phyloP scores from a whole-genome alignment of 1,140 invertebrate genomes.

The Amyelois transitella region DNA sequence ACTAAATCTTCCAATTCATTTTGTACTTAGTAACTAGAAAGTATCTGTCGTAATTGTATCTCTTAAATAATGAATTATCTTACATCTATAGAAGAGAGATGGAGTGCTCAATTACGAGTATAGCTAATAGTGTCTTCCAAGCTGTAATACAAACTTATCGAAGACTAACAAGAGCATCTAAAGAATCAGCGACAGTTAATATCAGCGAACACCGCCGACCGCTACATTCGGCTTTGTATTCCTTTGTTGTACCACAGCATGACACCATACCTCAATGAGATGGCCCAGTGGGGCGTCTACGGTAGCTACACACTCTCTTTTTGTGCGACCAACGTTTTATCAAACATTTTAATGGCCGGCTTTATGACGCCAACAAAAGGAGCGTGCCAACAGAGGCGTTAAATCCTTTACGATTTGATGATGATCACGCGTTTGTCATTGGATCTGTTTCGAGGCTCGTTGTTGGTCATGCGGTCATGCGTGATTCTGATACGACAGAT shows the following conservation, averaged over 20 bases:
- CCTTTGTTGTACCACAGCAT: slow-evolving; percentile 55
- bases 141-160: background rate
- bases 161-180: slow-evolving; percentile 18
- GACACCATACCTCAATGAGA: slow-evolving; percentile 53
- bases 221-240: slow-evolving; percentile 40
- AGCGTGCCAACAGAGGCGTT: slow-evolving; percentile 72
- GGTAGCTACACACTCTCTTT: slow-evolving; percentile 63
- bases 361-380: slow-evolving; percentile 68
- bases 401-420: slow-evolving; percentile 73
- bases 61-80: no score
- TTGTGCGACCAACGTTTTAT: slow-evolving; percentile 67
- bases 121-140: no score
- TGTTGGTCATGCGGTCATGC: slow-evolving; percentile 49
- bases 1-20: no score
- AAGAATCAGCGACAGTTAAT: slow-evolving; percentile 19
- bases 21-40: no score
- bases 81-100: no score
- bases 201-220: slow-evolving; percentile 31
- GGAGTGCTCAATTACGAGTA: no score
- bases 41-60: no score
- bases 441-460: slow-evolving; percentile 38
- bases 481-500: slow-evolving; percentile 16
- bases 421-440: slow-evolving; percentile 64
- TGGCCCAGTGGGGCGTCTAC: slow-evolving; percentile 57
- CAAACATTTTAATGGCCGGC: slow-evolving; percentile 71